Conservation (phyloP, 2,113 vertebrate species). For the Psophia crepitans region DNA sequence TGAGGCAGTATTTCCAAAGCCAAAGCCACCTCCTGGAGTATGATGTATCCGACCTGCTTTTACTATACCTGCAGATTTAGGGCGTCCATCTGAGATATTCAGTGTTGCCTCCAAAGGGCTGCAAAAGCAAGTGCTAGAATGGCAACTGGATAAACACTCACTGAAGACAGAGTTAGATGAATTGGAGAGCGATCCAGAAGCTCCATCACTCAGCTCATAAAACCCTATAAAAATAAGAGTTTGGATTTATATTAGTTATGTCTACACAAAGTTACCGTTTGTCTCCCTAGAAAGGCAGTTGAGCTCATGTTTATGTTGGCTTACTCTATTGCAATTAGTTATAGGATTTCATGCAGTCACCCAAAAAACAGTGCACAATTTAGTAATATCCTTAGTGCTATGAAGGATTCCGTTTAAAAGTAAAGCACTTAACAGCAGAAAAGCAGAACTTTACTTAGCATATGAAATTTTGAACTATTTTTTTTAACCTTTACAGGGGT, state of each 20-base stretch:
- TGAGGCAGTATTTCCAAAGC: slow-evolving; percentile 48
- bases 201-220: slow-evolving; percentile 93
- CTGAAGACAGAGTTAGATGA: slow-evolving; percentile 97
- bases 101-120: slow-evolving; percentile 85
- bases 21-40: slow-evolving; percentile 52
- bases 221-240: slow-evolving; percentile 84
- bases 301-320: slow-evolving; percentile 25
- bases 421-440: neutral
- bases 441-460: neutral
- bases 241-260: slow-evolving; percentile 51
- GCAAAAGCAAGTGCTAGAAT: slow-evolving; percentile 90
- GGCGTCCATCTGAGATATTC: slow-evolving; percentile 83
- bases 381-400: neutral
- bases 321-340: neutral
- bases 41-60: slow-evolving; percentile 41
- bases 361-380: neutral
- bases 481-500: neutral
- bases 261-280: slow-evolving; percentile 20
- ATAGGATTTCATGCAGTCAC: neutral
- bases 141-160: slow-evolving; percentile 92
- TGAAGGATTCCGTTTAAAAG: neutral
- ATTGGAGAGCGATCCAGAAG: slow-evolving; percentile 93
- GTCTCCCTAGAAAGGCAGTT: slow-evolving; percentile 15
- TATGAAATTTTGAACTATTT: neutral
- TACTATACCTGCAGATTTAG: slow-evolving; percentile 86